phyloP scores from a whole-genome alignment of 2,113 vertebrate genomes.

The Cyprinodon variegatus region DNA sequence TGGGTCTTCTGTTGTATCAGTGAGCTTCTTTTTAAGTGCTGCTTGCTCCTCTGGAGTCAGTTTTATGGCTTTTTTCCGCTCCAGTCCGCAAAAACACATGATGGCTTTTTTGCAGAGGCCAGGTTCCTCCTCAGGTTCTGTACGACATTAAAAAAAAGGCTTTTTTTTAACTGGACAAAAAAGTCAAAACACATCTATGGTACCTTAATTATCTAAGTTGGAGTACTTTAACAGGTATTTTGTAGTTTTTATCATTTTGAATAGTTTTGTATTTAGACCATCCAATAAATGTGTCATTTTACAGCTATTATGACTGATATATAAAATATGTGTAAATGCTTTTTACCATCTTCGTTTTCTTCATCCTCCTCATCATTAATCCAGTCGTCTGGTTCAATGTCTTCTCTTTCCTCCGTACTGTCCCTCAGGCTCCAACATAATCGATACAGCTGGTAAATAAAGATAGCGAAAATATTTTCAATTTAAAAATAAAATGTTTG shows the following conservation, averaged over 20 bases:
- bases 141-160: background rate
- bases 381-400: slow-evolving; percentile 84
- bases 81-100: slow-evolving; percentile 92
- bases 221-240: too few species aligned
- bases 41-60: slow-evolving; percentile 87
- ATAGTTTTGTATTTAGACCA: background rate
- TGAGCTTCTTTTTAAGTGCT: slow-evolving; percentile 84
- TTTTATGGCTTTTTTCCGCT: slow-evolving; percentile 76
- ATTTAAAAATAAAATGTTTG: background rate
- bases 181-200: background rate
- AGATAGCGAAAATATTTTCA: background rate
- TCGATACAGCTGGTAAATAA: background rate
- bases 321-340: background rate
- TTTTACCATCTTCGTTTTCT: slow-evolving; percentile 68
- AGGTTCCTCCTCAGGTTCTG: slow-evolving; percentile 60
- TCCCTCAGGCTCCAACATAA: slow-evolving; percentile 87
- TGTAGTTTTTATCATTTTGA: too few species aligned
- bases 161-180: slow-evolving; percentile 1
- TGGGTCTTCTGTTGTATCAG: slow-evolving; percentile 86
- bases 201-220: background rate
- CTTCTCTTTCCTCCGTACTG: slow-evolving; percentile 85
- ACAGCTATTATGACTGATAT: background rate
- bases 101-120: slow-evolving; percentile 77
- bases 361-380: slow-evolving; percentile 24
- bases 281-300: background rate